phyloP scores from a whole-genome alignment of 2,797 vertebrate species.

The Macropus fuliginosus region DNA sequence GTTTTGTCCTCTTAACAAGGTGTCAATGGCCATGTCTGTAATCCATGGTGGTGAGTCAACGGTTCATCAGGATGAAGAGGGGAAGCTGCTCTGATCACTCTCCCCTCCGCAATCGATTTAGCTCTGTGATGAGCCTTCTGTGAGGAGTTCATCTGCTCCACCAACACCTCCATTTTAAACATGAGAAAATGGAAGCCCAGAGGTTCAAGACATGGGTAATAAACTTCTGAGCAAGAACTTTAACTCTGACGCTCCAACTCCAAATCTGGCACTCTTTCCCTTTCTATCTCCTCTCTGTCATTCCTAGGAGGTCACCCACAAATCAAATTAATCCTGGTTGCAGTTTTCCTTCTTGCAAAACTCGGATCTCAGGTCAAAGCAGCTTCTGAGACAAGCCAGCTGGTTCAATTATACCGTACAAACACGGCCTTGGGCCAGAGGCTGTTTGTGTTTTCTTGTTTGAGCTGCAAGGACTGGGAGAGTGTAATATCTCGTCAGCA shows the following conservation, averaged over 20 bases:
- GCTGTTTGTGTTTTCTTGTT: constrained; percentile 67
- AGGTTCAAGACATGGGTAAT: neutral
- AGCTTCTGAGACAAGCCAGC: constrained; percentile 37
- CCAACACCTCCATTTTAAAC: neutral
- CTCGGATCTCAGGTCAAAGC: constrained; percentile 45
- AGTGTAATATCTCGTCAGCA: constrained; percentile 55
- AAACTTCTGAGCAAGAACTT: neutral
- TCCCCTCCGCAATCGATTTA: neutral
- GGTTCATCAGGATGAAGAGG: neutral
- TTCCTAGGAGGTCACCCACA: neutral
- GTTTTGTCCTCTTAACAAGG: neutral
- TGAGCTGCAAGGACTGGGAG: constrained; percentile 45
- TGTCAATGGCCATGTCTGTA: neutral
- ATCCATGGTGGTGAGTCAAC: neutral
- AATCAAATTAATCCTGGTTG: neutral
- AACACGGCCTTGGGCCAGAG: constrained; percentile 62
- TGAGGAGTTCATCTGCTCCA: neutral
- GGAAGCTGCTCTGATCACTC: neutral
- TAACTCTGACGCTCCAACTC: neutral
- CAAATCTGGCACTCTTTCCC: neutral
- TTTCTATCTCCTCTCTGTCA: neutral
- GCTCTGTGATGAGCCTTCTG: neutral
- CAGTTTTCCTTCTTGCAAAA: constrained; percentile 42
- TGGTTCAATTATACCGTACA: constrained; percentile 62
- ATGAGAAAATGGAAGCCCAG: neutral